A percentile compares a stretch with the other conserved stretches of the same genome.
phyloP scores from a whole-genome alignment of 2,797 vertebrate genomes.

The Macropus fuliginosus region DNA sequence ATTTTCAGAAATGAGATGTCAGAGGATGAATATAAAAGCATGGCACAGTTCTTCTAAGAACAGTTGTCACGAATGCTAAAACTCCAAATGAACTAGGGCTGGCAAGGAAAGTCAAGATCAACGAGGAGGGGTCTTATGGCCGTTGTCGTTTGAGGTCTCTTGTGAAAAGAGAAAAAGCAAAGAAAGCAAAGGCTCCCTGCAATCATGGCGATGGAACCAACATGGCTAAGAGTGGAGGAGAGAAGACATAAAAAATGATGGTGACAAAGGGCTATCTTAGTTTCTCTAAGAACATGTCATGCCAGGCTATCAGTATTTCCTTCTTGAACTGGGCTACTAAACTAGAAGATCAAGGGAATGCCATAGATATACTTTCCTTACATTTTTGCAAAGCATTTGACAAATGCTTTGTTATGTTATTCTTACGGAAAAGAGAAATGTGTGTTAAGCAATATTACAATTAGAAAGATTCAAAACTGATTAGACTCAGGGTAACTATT shows the following conservation, averaged over 20 bases:
- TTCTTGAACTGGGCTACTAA: not conserved
- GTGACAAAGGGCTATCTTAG: too few species aligned
- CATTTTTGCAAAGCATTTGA: not conserved
- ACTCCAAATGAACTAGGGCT: not conserved
- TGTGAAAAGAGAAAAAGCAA: not conserved
- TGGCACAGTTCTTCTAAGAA: not conserved
- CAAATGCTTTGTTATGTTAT: not conserved
- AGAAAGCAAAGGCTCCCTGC: not conserved
- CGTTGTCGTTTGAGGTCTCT: not conserved
- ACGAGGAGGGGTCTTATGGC: not conserved
- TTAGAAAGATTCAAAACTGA: not conserved
- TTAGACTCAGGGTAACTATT: not conserved
- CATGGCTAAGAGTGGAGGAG: not conserved
- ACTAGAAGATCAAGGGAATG: not conserved
- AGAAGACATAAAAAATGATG: not conserved
- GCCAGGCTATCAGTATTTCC: not conserved
- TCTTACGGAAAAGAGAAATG: not conserved
- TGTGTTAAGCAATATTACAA: not conserved
- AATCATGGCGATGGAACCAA: not conserved
- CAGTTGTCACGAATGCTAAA: not conserved
- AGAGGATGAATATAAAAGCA: not conserved
- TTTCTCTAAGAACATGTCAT: not conserved
- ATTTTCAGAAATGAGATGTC: not conserved
- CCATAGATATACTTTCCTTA: not conserved
- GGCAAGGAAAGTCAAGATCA: not conserved